Conservation (phyloP, 1,140 invertebrate species). For the Bombus sibiricus region DNA sequence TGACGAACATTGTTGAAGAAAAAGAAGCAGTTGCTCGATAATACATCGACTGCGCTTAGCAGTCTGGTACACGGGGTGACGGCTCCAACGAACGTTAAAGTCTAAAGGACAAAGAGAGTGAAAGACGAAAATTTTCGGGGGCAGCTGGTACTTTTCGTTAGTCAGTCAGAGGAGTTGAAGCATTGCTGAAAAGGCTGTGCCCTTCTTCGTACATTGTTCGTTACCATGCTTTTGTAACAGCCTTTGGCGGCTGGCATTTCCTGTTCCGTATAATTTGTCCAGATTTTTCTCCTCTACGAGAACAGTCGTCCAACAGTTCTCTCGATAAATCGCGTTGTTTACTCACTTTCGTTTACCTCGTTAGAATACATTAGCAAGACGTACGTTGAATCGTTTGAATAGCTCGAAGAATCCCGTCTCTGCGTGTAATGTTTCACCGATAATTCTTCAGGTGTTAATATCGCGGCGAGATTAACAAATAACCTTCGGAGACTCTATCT, state of each 20-base stretch:
- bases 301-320: neutral
- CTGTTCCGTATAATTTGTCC: constrained; percentile 11
- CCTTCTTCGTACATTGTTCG: constrained; percentile 25
- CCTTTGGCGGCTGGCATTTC: constrained; percentile 18
- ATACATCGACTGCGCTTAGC: constrained; percentile 54
- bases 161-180: neutral
- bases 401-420: neutral
- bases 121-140: constrained; percentile 59
- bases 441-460: constrained; percentile 33
- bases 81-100: constrained; percentile 22
- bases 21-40: constrained; percentile 65
- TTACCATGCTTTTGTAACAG: constrained; percentile 37
- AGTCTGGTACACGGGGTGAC: constrained; percentile 43
- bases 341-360: neutral
- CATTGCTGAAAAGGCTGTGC: constrained; percentile 25
- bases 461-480: constrained; percentile 26
- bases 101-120: constrained; percentile 53
- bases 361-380: neutral
- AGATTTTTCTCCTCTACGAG: neutral
- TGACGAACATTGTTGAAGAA: constrained; percentile 57
- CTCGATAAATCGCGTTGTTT: neutral
- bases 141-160: constrained; percentile 57
- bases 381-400: neutral
- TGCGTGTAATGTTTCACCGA: neutral
- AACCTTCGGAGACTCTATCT: constrained; percentile 50